Evolutionary conservation across 92 coral and sea anemone species (phyloP), one percentile per base, ranked within the genome.

Genomic region (Bergia sp.): DNA sequence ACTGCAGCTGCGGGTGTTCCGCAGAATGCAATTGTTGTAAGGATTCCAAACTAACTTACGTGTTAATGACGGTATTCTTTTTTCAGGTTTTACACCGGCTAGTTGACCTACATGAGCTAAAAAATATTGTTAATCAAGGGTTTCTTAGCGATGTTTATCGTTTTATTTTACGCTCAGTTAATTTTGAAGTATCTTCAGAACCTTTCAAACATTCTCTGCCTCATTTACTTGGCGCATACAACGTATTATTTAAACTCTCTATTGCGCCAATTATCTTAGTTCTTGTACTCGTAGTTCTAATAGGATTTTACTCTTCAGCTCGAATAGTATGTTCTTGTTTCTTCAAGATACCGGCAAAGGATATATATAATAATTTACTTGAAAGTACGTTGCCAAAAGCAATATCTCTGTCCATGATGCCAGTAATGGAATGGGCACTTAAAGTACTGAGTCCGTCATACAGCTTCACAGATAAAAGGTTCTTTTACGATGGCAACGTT

Each of bases 401-500:
- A 38, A 50, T 80, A 61, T 53, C 73, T 3, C 57, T 80, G 44
- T 80, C 69, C 5, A 13, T 53, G 67, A 38, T 80, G 85, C 85
- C 85, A 29, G 1, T 80, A 73, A 11, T 80, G 73, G 45, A 49
- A 10, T 80, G 85, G 85, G 73, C 85, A 57, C n/a, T 80, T 39
- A 55, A 80, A 21, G 23, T 80, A 38, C 21, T 80, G 13, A 80
- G 69, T 41, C 85, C 85, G 12, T 80, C 85, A 7, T 55, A 80
- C 85, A 12, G 21, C 16, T 15, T 80, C 9, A 5, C 13, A 4
- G 44, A 57, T 0, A 40, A 4, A 6, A 79, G 64, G 85, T 80
- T 80, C 47, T 80, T 50, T 61, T 80, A 80, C 85, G 67, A 80
- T 38, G 85, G 72, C 16, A 80, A 80, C 71, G 1, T 29, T 39